Evolutionary conservation across 1,140 invertebrate genomes (phyloP), one percentile per base, ranked within the genome.

Genomic region (Caenorhabditis inopinata): DNA sequence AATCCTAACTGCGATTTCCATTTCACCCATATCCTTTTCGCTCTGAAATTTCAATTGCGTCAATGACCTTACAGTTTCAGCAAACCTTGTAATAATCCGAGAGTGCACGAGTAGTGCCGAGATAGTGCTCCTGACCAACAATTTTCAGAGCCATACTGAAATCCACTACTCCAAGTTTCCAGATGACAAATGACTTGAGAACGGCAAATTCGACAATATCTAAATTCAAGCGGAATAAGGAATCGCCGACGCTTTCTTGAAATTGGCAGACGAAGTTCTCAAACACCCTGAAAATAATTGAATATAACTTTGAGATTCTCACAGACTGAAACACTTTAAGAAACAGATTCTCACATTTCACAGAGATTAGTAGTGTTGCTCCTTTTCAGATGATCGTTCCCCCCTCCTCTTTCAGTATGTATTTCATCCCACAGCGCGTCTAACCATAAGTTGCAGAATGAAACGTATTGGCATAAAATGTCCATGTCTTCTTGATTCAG

Each of bases 161-260:
- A 68, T 68, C 58, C n/a, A 68, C 58, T 21, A 68, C 58, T 68
- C 58, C 58, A 18, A 68, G 58, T 21, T 68, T 68, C 58, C 58
- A 68, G 16, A 68, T 68, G 32, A 68, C 58, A 18, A 68, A 68
- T 9, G 58, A 68, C 38, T 68, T 68, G 11, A 68, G 25, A n/a
- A 42, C 32, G 32, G 58, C 29, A 42, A 38, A 68, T n/a, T 68
- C 58, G 1, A 68, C 58, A 68, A 68, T 68, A 18, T 68, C 58
- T 2, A 68, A 18, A 21, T 68, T 38, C n/a, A 68, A 21, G 11
- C n/a, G 3, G 6, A 29, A 11, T 1, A 68, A 32, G 21, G 7
- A 7, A 18, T 23, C 21, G 7, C 58, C 58, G 5, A 68, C 58
- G 58, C 27, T 68, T 68, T 68, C 32, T 21, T 38, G 38, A 14